These are phyloP conservation scores for Ariolimax columbianus DNA, from an alignment of 2,888 invertebrate genomes.

Conservation along the genomic window DNA sequence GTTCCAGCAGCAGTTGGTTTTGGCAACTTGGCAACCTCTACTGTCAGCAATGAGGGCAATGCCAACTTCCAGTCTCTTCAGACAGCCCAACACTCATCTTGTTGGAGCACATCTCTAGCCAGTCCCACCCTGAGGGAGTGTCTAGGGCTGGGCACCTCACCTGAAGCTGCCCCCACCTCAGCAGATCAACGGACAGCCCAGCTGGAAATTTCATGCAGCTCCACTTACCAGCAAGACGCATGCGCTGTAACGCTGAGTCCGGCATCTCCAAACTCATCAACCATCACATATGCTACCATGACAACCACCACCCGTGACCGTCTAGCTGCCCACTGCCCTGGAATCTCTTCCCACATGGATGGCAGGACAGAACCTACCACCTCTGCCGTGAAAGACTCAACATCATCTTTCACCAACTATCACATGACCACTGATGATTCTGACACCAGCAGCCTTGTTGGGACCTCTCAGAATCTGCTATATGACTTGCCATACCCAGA, in stretches of 20 bases:
- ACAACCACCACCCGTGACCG: slow-evolving; percentile 72
- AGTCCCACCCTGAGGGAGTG: slow-evolving; percentile 37
- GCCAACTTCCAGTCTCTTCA: background rate
- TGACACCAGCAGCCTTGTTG: slow-evolving; percentile 18
- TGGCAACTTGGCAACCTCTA: slow-evolving; percentile 12
- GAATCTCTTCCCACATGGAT: slow-evolving; percentile 73
- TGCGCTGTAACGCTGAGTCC: background rate
- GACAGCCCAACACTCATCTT: slow-evolving; percentile 2
- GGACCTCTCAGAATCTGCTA: slow-evolving; percentile 27
- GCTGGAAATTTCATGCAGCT: slow-evolving; percentile 2
- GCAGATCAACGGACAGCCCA: slow-evolving; percentile 5
- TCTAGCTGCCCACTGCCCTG: slow-evolving; percentile 72
- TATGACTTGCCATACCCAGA: slow-evolving; percentile 28
- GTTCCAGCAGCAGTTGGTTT: background rate
- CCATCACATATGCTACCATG: slow-evolving; percentile 70
- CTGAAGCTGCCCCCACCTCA: background rate
- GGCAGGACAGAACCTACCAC: slow-evolving; percentile 36
- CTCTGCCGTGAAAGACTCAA: slow-evolving; percentile 9
- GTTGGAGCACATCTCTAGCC: slow-evolving; percentile 27
- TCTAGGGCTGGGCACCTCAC: slow-evolving; percentile 24
- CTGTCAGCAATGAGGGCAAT: background rate
- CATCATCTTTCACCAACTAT: slow-evolving; percentile 24
- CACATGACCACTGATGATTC: slow-evolving; percentile 5
- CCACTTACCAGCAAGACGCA: background rate
- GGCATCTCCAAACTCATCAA: slow-evolving; percentile 16